Conservation (phyloP, 2,797 vertebrate species). For the Myoxocephalus aenaeus region DNA sequence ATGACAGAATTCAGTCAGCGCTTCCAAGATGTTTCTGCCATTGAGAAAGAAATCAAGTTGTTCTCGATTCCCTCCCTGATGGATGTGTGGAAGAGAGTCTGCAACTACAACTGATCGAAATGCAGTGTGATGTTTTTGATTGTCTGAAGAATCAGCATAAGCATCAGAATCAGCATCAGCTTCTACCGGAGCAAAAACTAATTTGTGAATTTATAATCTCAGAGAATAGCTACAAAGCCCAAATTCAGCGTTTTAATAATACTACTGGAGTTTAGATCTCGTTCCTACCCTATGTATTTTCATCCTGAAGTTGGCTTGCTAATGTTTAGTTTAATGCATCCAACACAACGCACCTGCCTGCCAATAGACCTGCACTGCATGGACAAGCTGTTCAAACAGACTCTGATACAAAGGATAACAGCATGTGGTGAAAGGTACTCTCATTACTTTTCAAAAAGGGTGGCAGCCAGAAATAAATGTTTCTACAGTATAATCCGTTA, state of each 20-base stretch:
- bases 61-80: too few species aligned
- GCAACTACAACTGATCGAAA: too few species aligned
- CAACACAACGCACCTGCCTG: constrained; percentile 15
- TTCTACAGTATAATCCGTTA: constrained; percentile 43
- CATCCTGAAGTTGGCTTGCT: neutral
- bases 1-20: too few species aligned
- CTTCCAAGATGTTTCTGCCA: too few species aligned
- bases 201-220: neutral
- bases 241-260: too few species aligned
- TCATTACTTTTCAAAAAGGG: constrained; percentile 31
- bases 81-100: too few species aligned
- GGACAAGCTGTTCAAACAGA: constrained; percentile 53
- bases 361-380: constrained; percentile 26
- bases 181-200: too few species aligned
- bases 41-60: too few species aligned
- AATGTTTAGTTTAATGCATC: constrained; percentile 33
- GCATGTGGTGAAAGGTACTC: constrained; percentile 35
- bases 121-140: too few species aligned
- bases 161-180: too few species aligned
- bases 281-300: neutral
- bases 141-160: too few species aligned
- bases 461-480: constrained; percentile 48
- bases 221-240: neutral
- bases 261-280: neutral
- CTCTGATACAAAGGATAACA: constrained; percentile 37